phyloP scores from a whole-genome alignment of 2,888 invertebrate genomes.

The Branchinecta sandiegonensis region DNA sequence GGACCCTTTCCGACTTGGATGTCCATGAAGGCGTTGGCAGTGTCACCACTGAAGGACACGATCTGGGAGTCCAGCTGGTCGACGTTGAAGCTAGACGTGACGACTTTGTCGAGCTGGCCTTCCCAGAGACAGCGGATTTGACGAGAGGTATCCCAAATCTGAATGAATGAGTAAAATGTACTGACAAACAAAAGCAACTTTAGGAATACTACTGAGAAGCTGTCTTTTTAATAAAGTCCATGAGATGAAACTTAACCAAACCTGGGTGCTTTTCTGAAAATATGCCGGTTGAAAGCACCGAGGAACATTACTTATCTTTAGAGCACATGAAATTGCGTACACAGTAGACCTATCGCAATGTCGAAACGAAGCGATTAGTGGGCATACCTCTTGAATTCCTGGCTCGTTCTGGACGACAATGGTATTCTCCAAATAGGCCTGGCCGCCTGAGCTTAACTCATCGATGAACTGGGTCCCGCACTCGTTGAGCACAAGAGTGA shows the following conservation, averaged over 20 bases:
- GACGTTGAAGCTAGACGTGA: slow-evolving; percentile 57
- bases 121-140: slow-evolving; percentile 66
- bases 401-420: slow-evolving; percentile 61
- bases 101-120: slow-evolving; percentile 57
- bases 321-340: too few species aligned
- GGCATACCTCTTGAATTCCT: slow-evolving; percentile 46
- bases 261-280: too few species aligned
- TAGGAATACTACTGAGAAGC: too few species aligned
- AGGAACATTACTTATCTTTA: too few species aligned
- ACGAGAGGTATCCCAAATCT: slow-evolving; percentile 64
- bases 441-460: slow-evolving; percentile 52
- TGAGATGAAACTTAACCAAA: neutral
- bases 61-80: slow-evolving; percentile 65
- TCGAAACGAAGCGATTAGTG: too few species aligned
- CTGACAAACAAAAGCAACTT: slow-evolving; percentile 15
- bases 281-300: too few species aligned
- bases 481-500: slow-evolving; percentile 55
- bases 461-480: slow-evolving; percentile 67
- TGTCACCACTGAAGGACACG: slow-evolving; percentile 69
- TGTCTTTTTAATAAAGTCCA: neutral
- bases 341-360: too few species aligned
- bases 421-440: slow-evolving; percentile 63
- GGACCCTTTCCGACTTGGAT: slow-evolving; percentile 62
- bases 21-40: slow-evolving; percentile 60
- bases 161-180: neutral